These are phyloP conservation scores for Piaya cayana DNA, from an alignment of 2,113 vertebrate genomes.

Conservation along the genomic window DNA sequence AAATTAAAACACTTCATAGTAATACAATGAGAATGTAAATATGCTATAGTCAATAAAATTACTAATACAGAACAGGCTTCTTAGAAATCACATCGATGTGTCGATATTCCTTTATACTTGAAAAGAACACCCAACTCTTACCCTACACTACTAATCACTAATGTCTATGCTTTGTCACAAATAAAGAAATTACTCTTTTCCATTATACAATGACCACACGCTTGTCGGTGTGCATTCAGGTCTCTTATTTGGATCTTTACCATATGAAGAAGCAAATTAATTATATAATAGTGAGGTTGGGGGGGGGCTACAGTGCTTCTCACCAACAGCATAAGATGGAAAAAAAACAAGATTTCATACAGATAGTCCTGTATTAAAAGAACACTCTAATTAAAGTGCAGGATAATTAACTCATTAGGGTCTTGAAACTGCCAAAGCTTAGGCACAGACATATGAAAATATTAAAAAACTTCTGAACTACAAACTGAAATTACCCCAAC, in stretches of 20 bases:
- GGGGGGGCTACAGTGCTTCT: not conserved
- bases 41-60: not conserved
- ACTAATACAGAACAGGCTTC: not conserved
- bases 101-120: not conserved
- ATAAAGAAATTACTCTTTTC: not conserved
- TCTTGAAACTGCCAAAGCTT: not conserved
- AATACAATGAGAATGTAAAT: not conserved
- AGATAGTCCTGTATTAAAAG: not conserved
- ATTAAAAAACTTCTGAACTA: not conserved
- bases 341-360: not conserved
- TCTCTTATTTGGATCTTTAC: not conserved
- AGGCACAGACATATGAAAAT: not conserved
- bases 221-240: not conserved
- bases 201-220: not conserved
- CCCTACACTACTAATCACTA: slow-evolving; percentile 1
- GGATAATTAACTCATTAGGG: not conserved
- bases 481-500: not conserved
- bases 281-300: not conserved
- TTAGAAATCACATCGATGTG: not conserved
- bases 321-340: not conserved
- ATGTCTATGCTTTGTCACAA: not conserved
- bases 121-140: not conserved
- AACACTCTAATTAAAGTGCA: not conserved
- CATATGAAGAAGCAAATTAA: not conserved
- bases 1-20: not conserved